Percentiles rank a stretch among this genome's conserved stretches.
phyloP scores from a whole-genome alignment of 2,797 vertebrate genomes.

The Lagorchestes hirsutus region DNA sequence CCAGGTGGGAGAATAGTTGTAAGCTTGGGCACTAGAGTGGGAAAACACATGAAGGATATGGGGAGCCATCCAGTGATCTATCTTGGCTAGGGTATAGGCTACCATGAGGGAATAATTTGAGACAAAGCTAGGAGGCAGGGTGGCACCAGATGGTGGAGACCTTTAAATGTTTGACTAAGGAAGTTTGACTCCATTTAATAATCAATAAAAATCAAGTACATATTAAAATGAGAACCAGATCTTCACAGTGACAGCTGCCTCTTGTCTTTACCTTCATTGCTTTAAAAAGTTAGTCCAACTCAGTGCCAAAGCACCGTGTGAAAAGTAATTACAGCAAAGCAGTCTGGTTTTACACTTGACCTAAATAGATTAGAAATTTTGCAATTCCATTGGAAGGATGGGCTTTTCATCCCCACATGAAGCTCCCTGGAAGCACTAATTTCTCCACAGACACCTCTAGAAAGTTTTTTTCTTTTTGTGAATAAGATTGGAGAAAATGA shows the following conservation, averaged over 20 bases:
- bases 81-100: no score
- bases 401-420: background rate
- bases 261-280: background rate
- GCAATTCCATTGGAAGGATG: background rate
- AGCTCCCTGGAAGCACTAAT: background rate
- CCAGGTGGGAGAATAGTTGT: no score
- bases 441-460: background rate
- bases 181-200: no score
- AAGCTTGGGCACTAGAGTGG: no score
- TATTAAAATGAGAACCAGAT: background rate
- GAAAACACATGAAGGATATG: no score
- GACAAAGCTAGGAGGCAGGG: no score
- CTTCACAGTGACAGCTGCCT: background rate
- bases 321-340: background rate
- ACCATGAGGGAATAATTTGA: no score
- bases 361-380: background rate
- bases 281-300: background rate
- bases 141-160: no score
- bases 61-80: no score
- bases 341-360: background rate
- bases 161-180: no score
- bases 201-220: no score
- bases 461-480: background rate
- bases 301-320: background rate
- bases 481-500: background rate